These are phyloP conservation scores for Sminthurides aquaticus DNA, from an alignment of 2,888 invertebrate species.

Conservation along the genomic window DNA sequence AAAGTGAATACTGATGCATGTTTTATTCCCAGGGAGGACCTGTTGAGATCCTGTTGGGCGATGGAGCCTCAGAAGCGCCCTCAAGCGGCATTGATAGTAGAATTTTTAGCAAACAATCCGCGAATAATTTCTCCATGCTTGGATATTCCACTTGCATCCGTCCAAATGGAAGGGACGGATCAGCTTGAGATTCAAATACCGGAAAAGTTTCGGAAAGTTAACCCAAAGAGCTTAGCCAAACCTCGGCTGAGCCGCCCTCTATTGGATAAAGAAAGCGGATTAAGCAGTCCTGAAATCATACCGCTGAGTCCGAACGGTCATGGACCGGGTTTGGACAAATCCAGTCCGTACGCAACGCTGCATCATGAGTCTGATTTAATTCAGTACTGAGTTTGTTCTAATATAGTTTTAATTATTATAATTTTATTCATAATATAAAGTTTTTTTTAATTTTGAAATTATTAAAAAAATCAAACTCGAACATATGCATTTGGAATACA, in stretches of 20 bases:
- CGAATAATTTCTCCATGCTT: slow-evolving; percentile 69
- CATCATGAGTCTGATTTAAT: slow-evolving; percentile 22
- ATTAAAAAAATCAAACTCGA: neutral
- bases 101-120: slow-evolving; percentile 68
- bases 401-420: neutral
- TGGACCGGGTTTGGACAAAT: neutral
- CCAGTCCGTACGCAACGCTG: slow-evolving; percentile 22
- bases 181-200: slow-evolving; percentile 54
- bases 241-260: neutral
- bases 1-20: neutral
- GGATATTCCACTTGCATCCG: slow-evolving; percentile 65
- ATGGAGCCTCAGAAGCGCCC: slow-evolving; percentile 63
- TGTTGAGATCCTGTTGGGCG: slow-evolving; percentile 75
- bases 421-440: neutral
- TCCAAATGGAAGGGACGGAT: slow-evolving; percentile 62
- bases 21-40: slow-evolving; percentile 55
- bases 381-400: neutral
- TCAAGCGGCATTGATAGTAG: slow-evolving; percentile 69
- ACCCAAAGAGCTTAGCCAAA: slow-evolving; percentile 8
- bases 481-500: neutral
- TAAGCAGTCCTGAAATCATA: slow-evolving; percentile 16
- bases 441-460: neutral
- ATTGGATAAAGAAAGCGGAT: neutral
- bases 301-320: slow-evolving; percentile 21
- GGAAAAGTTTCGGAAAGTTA: slow-evolving; percentile 12